Evolutionary conservation across 2,113 vertebrate species (phyloP).

Genomic region (Vimba vimba): DNA sequence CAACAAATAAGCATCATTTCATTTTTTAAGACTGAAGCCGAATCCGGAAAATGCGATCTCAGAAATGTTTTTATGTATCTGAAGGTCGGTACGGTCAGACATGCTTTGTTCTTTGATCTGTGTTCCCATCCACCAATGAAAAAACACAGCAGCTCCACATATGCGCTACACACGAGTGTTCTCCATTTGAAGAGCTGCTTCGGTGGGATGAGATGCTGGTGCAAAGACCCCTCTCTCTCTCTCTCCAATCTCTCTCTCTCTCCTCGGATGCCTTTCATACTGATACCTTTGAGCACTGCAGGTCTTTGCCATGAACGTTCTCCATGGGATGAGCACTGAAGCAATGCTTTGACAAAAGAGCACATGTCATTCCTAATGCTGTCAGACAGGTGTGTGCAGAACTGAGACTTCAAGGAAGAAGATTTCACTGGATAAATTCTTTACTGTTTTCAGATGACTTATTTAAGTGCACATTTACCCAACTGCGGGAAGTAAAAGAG

Average conservation of each 20-base stretch:
- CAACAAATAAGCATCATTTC: neutral
- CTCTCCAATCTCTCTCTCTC: neutral
- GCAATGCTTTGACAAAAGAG: conserved; percentile 28
- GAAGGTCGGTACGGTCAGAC: conserved; percentile 6
- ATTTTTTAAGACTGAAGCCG: neutral
- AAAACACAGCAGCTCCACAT: conserved; percentile 6
- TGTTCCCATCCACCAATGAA: conserved; percentile 7
- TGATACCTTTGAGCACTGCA: conserved; percentile 20
- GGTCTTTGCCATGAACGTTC: neutral
- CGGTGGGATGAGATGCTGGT: neutral
- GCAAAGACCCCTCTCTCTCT: neutral
- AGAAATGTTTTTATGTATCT: neutral
- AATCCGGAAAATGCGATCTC: conserved; percentile 18
- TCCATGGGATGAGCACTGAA: neutral
- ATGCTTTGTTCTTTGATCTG: conserved; percentile 39
- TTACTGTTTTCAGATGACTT: neutral
- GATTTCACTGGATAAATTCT: conserved; percentile 13
- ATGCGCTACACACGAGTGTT: conserved; percentile 13
- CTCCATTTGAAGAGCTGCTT: conserved; percentile 20
- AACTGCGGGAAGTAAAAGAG: neutral
- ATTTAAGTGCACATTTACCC: neutral
- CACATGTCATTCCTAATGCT: conserved; percentile 12
- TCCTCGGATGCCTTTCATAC: conserved; percentile 13
- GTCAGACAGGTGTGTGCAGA: conserved; percentile 21
- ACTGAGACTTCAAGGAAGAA: neutral